Percentiles rank a stretch among this genome's conserved stretches.
phyloP scores from a whole-genome alignment of 2,797 vertebrate genomes.

The Smutsia temminckii region DNA sequence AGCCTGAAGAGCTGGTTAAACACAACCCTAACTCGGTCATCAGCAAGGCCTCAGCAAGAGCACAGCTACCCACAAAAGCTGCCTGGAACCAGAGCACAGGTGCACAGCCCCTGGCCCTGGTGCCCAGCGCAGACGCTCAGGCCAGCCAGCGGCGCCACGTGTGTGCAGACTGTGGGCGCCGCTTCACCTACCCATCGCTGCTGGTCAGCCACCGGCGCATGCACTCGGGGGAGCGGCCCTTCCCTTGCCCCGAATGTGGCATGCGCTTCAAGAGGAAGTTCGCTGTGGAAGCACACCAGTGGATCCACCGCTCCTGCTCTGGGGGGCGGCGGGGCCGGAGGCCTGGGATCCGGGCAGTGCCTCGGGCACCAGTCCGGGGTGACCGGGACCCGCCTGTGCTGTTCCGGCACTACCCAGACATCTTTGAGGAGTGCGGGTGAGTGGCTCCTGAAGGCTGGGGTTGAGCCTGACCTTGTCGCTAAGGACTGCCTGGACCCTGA shows the following conservation, averaged over 20 bases:
- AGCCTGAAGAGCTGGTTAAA: background rate
- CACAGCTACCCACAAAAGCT: background rate
- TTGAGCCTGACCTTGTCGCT: background rate
- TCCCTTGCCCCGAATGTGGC: constrained; percentile 77
- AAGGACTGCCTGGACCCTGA: background rate
- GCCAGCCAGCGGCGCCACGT: constrained; percentile 66
- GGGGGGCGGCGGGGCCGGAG: constrained; percentile 77
- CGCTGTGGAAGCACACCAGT: constrained; percentile 41
- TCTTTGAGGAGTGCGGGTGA: constrained; percentile 79
- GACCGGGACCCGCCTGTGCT: constrained; percentile 76
- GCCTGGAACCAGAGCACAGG: background rate
- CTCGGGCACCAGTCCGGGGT: constrained; percentile 68
- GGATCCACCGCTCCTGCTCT: constrained; percentile 77
- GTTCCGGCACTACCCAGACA: constrained; percentile 80
- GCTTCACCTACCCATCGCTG: constrained; percentile 76
- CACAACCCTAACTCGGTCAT: background rate
- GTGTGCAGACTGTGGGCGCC: constrained; percentile 74
- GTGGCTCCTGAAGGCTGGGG: background rate
- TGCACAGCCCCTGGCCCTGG: background rate
- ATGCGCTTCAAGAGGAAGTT: constrained; percentile 77
- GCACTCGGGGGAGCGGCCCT: constrained; percentile 78
- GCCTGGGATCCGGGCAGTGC: constrained; percentile 77
- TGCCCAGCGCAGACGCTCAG: background rate
- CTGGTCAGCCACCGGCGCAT: constrained; percentile 75
- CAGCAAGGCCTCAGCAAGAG: background rate